Conservation (phyloP, 2,888 invertebrate species). For the Diaphora mendica region DNA sequence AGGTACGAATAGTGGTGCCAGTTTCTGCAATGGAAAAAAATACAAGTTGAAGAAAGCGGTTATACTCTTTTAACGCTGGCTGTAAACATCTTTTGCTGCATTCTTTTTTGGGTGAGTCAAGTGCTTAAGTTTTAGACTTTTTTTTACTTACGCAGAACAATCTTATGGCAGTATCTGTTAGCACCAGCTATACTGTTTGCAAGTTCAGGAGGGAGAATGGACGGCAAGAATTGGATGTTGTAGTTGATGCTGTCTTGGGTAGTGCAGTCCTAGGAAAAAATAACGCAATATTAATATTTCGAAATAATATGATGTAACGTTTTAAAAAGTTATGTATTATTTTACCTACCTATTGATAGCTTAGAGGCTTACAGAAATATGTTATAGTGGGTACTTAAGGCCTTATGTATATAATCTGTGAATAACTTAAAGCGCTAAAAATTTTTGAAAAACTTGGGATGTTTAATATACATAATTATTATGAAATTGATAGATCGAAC, state of each 20-base stretch:
- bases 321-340: background rate
- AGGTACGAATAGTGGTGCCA: slow-evolving; percentile 73
- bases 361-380: no score
- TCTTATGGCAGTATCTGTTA: slow-evolving; percentile 76
- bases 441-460: no score
- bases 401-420: no score
- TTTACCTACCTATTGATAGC: no score
- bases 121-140: background rate
- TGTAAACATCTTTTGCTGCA: background rate
- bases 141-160: slow-evolving; percentile 68
- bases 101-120: background rate
- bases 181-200: slow-evolving; percentile 65
- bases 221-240: slow-evolving; percentile 59
- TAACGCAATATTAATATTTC: background rate
- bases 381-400: no score
- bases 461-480: no score
- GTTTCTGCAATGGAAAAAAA: slow-evolving; percentile 62
- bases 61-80: background rate
- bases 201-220: slow-evolving; percentile 62
- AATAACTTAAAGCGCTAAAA: no score
- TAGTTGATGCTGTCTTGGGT: slow-evolving; percentile 60
- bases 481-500: no score
- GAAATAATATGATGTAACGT: background rate
- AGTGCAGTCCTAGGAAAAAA: slow-evolving; percentile 67
- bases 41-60: background rate